Conservation (phyloP, 2,113 vertebrate species). For the Rhinichthys klamathensis region DNA sequence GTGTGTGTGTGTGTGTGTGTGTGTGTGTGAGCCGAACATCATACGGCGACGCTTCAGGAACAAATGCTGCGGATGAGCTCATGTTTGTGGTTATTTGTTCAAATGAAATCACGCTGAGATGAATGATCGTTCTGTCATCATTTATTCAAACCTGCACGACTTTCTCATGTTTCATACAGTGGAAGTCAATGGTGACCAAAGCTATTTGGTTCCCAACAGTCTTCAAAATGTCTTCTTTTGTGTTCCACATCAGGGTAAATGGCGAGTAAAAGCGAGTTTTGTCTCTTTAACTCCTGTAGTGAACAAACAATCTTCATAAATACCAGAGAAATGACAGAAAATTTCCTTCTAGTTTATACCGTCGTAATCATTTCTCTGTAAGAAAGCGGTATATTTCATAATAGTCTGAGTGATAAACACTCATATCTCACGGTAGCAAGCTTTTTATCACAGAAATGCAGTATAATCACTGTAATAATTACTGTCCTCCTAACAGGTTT, state of each 20-base stretch:
- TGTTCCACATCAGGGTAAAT: neutral
- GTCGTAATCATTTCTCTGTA: neutral
- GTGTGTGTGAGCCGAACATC: neutral
- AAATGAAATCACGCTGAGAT: neutral
- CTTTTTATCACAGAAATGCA: no score
- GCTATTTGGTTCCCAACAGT: neutral
- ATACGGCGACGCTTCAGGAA: no score
- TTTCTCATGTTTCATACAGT: no score
- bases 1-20: no score
- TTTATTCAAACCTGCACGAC: neutral
- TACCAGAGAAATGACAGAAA: neutral
- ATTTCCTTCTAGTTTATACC: neutral
- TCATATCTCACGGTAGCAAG: neutral
- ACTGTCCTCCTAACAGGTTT: no score
- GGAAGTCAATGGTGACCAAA: neutral
- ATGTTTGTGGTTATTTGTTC: neutral
- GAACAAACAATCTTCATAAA: neutral
- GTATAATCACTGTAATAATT: no score
- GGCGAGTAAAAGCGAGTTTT: no score
- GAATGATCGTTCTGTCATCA: neutral
- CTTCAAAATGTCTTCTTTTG: neutral
- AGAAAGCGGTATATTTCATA: neutral
- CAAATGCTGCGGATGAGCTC: neutral
- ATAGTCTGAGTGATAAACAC: neutral
- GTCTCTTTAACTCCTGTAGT: neutral